phyloP scores from a whole-genome alignment of 2,888 invertebrate species.

The Pheosia tremula region DNA sequence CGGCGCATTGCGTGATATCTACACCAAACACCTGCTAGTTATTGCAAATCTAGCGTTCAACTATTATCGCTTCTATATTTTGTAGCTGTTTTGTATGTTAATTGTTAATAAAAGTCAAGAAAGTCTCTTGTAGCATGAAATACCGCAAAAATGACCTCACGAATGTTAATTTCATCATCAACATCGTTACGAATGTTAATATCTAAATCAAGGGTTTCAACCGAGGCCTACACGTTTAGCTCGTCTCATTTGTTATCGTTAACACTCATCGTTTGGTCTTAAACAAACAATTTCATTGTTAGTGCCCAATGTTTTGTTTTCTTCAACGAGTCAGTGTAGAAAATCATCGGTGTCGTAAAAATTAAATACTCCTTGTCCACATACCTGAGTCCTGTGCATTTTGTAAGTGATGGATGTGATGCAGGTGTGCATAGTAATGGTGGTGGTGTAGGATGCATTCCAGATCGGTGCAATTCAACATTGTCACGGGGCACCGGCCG shows the following conservation, averaged over 20 bases:
- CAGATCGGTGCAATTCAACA: conserved; percentile 91
- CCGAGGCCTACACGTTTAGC: conserved; percentile 43
- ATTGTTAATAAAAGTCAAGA: conserved; percentile 72
- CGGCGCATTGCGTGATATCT: conserved; percentile 68
- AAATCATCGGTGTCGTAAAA: conserved; percentile 45
- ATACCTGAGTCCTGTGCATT: conserved; percentile 86
- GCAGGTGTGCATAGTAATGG: conserved; percentile 89
- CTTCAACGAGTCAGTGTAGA: conserved; percentile 51
- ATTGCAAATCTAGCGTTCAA: conserved; percentile 64
- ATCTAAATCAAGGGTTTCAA: conserved; percentile 53
- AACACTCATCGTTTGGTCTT: conserved; percentile 64
- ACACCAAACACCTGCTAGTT: conserved; percentile 64
- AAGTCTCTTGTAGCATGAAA: conserved; percentile 40
- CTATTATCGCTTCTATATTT: conserved; percentile 54
- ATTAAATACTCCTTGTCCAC: conserved; percentile 36
- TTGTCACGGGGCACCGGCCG: conserved; percentile 77
- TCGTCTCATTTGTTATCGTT: conserved; percentile 68
- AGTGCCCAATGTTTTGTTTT: conserved; percentile 55
- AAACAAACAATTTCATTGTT: conserved; percentile 72
- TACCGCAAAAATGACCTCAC: conserved; percentile 43
- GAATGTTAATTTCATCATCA: conserved; percentile 40
- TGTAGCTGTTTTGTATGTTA: conserved; percentile 54
- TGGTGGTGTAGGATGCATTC: conserved; percentile 91
- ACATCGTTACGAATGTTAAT: conserved; percentile 44
- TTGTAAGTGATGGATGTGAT: conserved; percentile 88